Conservation (phyloP, 2,113 vertebrate species). For the Taurulus bubalis region DNA sequence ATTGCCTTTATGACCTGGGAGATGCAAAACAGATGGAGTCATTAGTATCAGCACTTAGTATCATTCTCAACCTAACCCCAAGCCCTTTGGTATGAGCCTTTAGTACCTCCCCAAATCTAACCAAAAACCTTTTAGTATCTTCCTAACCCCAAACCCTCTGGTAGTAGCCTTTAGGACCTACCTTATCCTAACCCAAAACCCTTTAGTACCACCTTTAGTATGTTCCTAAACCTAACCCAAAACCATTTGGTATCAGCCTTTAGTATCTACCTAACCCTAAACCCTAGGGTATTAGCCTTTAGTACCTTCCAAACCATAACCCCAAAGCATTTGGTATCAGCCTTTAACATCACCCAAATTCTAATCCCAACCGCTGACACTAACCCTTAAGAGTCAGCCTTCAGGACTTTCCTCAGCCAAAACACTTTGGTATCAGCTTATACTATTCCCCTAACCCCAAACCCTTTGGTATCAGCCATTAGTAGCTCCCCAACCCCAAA, state of each 20-base stretch:
- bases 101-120: not conserved
- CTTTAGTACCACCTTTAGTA: not conserved
- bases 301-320: not conserved
- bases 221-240: not conserved
- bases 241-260: not conserved
- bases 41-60: constrained; percentile 18
- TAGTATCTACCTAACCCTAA: not conserved
- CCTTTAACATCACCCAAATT: not conserved
- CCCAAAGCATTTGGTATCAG: constrained; percentile 3
- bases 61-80: not conserved
- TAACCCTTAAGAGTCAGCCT: not conserved
- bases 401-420: not conserved
- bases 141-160: not conserved
- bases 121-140: not conserved
- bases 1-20: constrained; percentile 98
- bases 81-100: not conserved
- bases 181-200: not conserved
- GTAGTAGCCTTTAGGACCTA: not conserved
- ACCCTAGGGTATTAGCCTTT: not conserved
- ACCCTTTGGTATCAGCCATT: not conserved
- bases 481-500: not conserved
- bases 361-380: not conserved
- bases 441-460: not conserved
- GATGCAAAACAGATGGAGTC: constrained; percentile 29
- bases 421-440: not conserved